A percentile compares a stretch with the other conserved stretches of the same genome.
phyloP scores from a whole-genome alignment of 2,113 vertebrate species.

The Emydocephalus ijimae region DNA sequence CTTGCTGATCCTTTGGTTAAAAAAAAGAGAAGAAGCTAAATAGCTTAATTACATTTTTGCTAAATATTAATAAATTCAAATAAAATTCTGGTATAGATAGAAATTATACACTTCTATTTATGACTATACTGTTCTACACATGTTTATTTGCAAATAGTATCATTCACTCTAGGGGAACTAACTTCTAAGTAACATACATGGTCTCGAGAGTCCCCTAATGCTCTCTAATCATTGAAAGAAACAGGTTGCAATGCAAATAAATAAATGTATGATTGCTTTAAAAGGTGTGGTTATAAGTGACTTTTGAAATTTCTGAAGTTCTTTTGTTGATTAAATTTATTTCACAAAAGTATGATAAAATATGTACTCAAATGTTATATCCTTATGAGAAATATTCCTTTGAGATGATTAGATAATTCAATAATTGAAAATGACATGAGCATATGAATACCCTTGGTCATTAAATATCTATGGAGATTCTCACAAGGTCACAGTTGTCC shows the following conservation, averaged over 20 bases:
- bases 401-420: background rate
- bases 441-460: background rate
- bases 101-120: background rate
- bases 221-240: background rate
- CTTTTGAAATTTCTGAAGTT: background rate
- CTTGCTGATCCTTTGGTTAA: conserved; percentile 79
- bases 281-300: background rate
- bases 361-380: background rate
- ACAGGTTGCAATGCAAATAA: background rate
- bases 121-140: background rate
- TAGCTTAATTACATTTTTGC: background rate
- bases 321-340: background rate
- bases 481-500: too few relatives aligned
- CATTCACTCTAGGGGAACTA: background rate
- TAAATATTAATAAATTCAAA: conserved; percentile 11
- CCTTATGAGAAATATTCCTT: background rate
- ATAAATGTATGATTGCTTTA: background rate
- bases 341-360: background rate
- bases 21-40: conserved; percentile 10
- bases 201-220: background rate
- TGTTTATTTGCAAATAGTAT: background rate
- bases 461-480: too few relatives aligned
- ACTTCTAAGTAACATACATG: background rate
- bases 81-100: background rate
- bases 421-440: background rate